Conservation (phyloP, 2,113 vertebrate genomes). For the Sander lucioperca region DNA sequence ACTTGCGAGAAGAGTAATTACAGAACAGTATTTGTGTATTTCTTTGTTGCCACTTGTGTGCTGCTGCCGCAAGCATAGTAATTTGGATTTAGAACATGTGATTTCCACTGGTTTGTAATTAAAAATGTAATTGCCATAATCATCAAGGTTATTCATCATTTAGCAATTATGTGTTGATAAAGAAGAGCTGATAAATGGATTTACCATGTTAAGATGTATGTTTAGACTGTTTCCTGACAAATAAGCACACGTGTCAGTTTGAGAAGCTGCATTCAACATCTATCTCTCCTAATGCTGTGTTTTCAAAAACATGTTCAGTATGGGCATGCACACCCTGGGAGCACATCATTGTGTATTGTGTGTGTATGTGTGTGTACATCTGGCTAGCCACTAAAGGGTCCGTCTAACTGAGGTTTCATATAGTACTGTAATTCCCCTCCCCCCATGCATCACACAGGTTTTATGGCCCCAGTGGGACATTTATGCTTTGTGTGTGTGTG, state of each 20-base stretch:
- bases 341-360: not conserved
- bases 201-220: constrained; percentile 3
- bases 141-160: constrained; percentile 36
- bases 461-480: constrained; percentile 63
- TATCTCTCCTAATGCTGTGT: not conserved
- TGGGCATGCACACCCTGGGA: not conserved
- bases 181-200: constrained; percentile 24
- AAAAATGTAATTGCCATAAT: constrained; percentile 45
- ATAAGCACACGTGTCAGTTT: not conserved
- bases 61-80: constrained; percentile 2
- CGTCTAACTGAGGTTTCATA: constrained; percentile 45
- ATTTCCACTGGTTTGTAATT: constrained; percentile 27
- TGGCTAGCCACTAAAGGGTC: constrained; percentile 29
- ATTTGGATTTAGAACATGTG: constrained; percentile 5
- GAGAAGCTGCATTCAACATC: not conserved
- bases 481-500: constrained; percentile 20
- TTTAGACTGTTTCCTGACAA: not conserved
- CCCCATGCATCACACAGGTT: constrained; percentile 51
- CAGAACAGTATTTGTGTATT: constrained; percentile 32
- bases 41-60: constrained; percentile 33
- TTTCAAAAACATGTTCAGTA: constrained; percentile 5
- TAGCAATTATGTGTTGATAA: constrained; percentile 19
- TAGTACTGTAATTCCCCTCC: constrained; percentile 53
- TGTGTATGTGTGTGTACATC: not conserved
- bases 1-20: constrained; percentile 40